phyloP scores from a whole-genome alignment of 2,113 vertebrate species.

The Notiomystis cincta region DNA sequence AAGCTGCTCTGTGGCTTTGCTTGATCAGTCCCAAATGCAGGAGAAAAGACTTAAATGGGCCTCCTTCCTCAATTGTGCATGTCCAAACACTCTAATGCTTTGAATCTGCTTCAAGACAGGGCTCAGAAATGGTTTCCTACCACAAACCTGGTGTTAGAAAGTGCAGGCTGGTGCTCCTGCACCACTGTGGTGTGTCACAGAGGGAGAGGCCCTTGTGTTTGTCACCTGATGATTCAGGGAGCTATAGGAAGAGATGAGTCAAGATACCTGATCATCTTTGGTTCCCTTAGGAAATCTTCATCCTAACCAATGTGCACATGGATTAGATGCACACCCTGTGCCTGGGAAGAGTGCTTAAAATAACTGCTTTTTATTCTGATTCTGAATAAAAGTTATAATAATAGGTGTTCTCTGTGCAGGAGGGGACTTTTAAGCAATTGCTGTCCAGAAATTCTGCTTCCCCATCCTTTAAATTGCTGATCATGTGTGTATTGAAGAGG shows the following conservation, averaged over 20 bases:
- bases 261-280: fast-evolving
- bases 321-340: background rate
- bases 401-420: background rate
- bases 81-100: background rate
- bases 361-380: background rate
- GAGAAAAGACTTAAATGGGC: background rate
- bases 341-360: background rate
- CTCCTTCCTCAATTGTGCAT: background rate
- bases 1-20: background rate
- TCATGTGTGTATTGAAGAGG: background rate
- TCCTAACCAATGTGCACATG: fast-evolving
- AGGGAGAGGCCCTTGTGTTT: background rate
- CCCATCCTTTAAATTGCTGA: background rate
- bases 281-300: background rate
- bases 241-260: background rate
- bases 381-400: background rate
- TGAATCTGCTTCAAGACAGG: background rate
- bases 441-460: background rate
- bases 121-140: background rate
- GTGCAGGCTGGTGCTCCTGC: background rate
- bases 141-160: background rate
- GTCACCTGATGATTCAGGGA: background rate
- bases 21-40: background rate
- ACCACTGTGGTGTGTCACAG: fast-evolving
- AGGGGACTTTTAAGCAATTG: background rate